phyloP scores from a whole-genome alignment of 1,140 invertebrate genomes.

The Pteromalus puparum region DNA sequence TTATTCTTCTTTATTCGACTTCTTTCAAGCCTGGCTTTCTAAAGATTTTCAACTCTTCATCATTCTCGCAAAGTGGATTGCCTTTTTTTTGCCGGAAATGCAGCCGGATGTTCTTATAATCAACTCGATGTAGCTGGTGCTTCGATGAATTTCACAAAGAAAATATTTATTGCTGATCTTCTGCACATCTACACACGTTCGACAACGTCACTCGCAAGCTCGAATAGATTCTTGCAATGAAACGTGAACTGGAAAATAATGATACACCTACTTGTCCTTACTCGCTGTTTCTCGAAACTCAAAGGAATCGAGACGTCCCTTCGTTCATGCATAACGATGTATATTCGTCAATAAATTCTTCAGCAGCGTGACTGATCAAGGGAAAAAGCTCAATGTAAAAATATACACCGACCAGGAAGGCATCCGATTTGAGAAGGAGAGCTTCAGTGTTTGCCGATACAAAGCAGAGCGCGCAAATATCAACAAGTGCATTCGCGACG shows the following conservation, averaged over 20 bases:
- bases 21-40: slow-evolving; percentile 45
- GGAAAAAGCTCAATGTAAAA: background rate
- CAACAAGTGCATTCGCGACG: slow-evolving; percentile 27
- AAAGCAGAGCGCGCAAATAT: background rate
- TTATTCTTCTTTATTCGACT: background rate
- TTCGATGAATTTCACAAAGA: background rate
- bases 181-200: too few species aligned
- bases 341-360: too few species aligned
- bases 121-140: background rate
- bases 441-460: background rate
- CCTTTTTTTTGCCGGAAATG: slow-evolving; percentile 22
- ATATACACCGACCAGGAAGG: background rate
- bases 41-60: slow-evolving; percentile 61
- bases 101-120: slow-evolving; percentile 19
- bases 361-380: too few species aligned
- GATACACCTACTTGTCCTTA: too few species aligned
- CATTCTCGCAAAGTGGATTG: slow-evolving; percentile 60
- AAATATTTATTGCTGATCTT: slow-evolving; percentile 41
- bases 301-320: too few species aligned
- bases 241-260: too few species aligned
- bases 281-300: too few species aligned
- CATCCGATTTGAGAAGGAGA: background rate
- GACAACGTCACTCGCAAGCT: too few species aligned
- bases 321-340: too few species aligned
- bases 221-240: too few species aligned